These are phyloP conservation scores for Apostichopus japonicus DNA, from an alignment of 35 echinoderm and acorn worm genomes.

Conservation along the genomic window DNA sequence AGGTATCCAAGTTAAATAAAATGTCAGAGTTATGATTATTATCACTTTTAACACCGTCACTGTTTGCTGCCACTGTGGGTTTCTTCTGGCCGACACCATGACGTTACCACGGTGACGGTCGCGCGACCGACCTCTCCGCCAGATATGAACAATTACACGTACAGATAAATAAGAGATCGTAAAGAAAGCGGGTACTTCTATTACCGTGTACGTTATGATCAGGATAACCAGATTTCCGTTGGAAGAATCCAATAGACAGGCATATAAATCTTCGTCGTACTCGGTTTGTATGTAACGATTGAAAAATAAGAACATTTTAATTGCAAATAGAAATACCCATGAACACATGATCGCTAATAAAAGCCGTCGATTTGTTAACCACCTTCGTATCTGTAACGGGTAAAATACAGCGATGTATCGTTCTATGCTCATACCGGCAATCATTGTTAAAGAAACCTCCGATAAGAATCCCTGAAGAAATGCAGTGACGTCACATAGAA, in stretches of 20 bases:
- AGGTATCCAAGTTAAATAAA: constrained; percentile 1
- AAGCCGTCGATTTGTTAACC: background rate
- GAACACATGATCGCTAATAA: background rate
- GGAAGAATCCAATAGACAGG: background rate
- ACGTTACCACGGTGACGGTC: background rate
- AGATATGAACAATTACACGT: background rate
- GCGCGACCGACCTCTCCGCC: background rate
- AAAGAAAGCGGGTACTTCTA: background rate
- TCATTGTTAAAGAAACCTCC: constrained; percentile 1
- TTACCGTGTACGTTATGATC: background rate
- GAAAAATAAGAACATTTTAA: background rate
- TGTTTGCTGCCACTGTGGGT: background rate
- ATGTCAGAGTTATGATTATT: background rate
- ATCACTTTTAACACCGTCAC: background rate
- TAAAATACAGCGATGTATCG: constrained; percentile 28
- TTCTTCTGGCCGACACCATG: background rate
- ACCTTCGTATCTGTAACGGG: background rate
- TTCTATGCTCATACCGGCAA: constrained; percentile 9
- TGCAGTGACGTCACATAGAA: background rate
- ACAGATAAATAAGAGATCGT: background rate
- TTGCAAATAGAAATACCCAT: background rate
- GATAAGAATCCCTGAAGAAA: background rate
- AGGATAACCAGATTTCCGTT: background rate
- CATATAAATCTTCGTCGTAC: background rate
- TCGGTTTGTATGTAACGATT: background rate